These are phyloP conservation scores for Cremastinae sp. DNA, from an alignment of 2,888 invertebrate species.

Conservation along the genomic window DNA sequence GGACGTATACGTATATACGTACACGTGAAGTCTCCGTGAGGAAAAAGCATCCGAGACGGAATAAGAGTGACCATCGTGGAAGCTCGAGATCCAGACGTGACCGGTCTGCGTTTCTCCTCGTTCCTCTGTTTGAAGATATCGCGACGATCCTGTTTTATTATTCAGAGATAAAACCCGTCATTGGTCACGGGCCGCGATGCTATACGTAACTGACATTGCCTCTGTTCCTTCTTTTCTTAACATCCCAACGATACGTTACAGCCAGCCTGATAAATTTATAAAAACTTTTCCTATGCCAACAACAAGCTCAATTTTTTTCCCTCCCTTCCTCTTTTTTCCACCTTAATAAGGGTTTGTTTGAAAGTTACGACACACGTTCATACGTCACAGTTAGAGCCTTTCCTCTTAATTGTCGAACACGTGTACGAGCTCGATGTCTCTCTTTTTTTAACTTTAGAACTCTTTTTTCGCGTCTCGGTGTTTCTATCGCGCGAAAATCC, in stretches of 20 bases:
- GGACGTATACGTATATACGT: constrained; percentile 23
- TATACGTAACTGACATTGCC: constrained; percentile 5
- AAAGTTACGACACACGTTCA: too few species aligned
- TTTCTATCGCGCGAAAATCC: not conserved
- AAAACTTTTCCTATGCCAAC: too few species aligned
- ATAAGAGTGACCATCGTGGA: constrained; percentile 2
- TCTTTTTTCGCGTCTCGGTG: too few species aligned
- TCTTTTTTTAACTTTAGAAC: too few species aligned
- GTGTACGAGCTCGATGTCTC: too few species aligned
- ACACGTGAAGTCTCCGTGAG: constrained; percentile 28
- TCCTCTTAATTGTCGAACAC: too few species aligned
- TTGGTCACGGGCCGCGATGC: constrained; percentile 67
- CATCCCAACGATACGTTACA: not conserved
- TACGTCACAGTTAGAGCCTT: too few species aligned
- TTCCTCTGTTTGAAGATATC: constrained; percentile 60
- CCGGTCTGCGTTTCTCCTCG: constrained; percentile 44
- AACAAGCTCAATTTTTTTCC: too few species aligned
- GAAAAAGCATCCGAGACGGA: constrained; percentile 20
- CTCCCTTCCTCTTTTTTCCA: too few species aligned
- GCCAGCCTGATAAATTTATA: too few species aligned
- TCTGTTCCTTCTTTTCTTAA: not conserved
- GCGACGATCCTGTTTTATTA: constrained; percentile 69
- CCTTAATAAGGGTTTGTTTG: too few species aligned
- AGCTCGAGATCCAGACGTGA: constrained; percentile 26
- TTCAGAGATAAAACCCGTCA: constrained; percentile 73